Conservation (phyloP, 2,113 vertebrate species). For the Excalfactoria chinensis region DNA sequence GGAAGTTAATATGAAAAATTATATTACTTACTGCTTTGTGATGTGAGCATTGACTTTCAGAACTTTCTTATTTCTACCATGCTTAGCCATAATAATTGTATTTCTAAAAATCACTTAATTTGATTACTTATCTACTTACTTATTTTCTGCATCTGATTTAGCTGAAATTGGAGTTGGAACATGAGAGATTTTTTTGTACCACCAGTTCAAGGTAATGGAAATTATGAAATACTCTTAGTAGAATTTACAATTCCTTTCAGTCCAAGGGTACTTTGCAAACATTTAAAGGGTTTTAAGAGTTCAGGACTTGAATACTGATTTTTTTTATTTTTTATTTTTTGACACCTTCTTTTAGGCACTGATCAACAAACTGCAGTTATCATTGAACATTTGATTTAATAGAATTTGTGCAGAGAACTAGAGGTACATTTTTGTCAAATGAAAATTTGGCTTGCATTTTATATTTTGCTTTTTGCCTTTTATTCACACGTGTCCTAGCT, state of each 20-base stretch:
- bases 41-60: background rate
- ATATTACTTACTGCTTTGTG: background rate
- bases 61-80: background rate
- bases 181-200: background rate
- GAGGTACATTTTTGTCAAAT: background rate
- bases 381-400: background rate
- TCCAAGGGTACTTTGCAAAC: no score
- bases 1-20: background rate
- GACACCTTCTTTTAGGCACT: background rate
- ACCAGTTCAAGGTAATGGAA: background rate
- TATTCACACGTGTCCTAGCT: background rate
- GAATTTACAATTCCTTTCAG: no score
- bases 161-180: background rate
- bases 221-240: background rate
- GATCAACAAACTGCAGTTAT: background rate
- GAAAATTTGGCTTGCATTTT: background rate
- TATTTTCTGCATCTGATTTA: background rate
- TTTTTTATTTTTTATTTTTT: no score
- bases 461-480: background rate
- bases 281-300: no score
- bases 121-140: background rate
- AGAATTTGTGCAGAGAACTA: background rate
- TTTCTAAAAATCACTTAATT: background rate
- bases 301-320: background rate
- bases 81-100: background rate